Base-by-base conservation (phyloP, 2,888 invertebrate species). In the Spatulosminthurus flaviceps region DNA sequence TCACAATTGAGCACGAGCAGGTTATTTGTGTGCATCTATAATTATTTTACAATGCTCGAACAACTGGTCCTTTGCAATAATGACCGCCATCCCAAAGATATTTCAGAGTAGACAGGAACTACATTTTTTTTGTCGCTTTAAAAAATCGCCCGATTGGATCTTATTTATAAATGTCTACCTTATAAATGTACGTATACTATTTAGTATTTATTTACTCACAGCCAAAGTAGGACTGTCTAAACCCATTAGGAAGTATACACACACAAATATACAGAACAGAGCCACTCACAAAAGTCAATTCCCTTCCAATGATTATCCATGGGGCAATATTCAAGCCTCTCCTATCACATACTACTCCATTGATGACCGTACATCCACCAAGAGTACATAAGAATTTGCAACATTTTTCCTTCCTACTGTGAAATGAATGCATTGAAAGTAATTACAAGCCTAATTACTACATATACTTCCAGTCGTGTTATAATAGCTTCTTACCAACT, bases 391-490 rank as follows among this genome's bases (percentile, higher is more conserved):
- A 7, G 34, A 7, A 34, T 34, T 34, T 34, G 34, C 34, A 4
- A 34, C 34, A 34, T 7, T 34, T n/a, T 34, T 34, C 34, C 9
- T 51, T 51, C 51, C 51, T 16, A 51, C 51, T 19, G 51, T 19
- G 51, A 51, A 51, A 51, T 51, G 5, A 51, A 51, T 51, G 51
- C 51, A 51, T 51, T 51, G 9, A n/a, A 19, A 19, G 51, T 51
- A 51, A 51, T 51, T 51, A 51, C 51, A 51, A 51, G 16, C 16
- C 5, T 51, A 51, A 51, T 51, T 51, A 51, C 51, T 16, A 51
- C 51, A 51, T 51, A 51, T 51, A n/a, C 51, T 51, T n/a, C 51
- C 51, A 51, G n/a, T 51, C 9, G 51, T 51, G 51, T 51, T n/a
- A 51, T 51, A 51, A 51, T 51, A 51, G n/a, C 34, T 34, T 34